These are phyloP conservation scores for Scaptomyza flava DNA, from an alignment of 2,888 invertebrate genomes.

Conservation along the genomic window DNA sequence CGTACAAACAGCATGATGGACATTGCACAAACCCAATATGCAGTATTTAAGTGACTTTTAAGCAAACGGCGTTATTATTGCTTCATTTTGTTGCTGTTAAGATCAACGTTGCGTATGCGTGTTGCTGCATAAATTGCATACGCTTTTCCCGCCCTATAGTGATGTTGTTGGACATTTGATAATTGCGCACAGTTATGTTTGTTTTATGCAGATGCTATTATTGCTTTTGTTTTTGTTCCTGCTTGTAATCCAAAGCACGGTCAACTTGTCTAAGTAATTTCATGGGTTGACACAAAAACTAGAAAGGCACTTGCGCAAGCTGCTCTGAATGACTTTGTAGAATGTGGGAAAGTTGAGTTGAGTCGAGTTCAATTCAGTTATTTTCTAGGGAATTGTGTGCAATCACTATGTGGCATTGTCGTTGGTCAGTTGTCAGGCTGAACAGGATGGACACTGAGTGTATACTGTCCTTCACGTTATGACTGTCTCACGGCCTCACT, in stretches of 20 bases:
- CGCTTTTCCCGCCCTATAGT: conserved; percentile 8
- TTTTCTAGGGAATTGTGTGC: conserved; percentile 10
- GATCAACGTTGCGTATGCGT: conserved; percentile 56
- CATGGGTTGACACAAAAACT: conserved; percentile 36
- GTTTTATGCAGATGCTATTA: conserved; percentile 24
- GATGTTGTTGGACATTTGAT: conserved; percentile 52
- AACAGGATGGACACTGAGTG: conserved; percentile 7
- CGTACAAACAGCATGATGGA: no score
- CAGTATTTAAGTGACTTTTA: no score
- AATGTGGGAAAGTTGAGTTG: conserved; percentile 3
- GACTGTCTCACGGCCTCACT: conserved; percentile 17
- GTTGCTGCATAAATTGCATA: conserved; percentile 36
- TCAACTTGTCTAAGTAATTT: conserved; percentile 76
- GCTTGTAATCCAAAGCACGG: conserved; percentile 49
- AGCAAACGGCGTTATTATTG: not conserved
- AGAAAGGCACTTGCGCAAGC: conserved; percentile 8
- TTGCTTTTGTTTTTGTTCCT: conserved; percentile 3
- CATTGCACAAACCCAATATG: no score
- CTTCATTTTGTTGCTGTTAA: not conserved
- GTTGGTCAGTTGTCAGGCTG: conserved; percentile 33
- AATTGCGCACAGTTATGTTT: conserved; percentile 50
- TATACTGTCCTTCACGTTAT: conserved; percentile 32
- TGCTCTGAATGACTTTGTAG: conserved; percentile 30
- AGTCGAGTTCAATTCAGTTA: conserved; percentile 7
- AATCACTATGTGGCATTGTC: conserved; percentile 41